Base-by-base conservation (phyloP, 2,113 vertebrate species). In the Aythya baeri region DNA sequence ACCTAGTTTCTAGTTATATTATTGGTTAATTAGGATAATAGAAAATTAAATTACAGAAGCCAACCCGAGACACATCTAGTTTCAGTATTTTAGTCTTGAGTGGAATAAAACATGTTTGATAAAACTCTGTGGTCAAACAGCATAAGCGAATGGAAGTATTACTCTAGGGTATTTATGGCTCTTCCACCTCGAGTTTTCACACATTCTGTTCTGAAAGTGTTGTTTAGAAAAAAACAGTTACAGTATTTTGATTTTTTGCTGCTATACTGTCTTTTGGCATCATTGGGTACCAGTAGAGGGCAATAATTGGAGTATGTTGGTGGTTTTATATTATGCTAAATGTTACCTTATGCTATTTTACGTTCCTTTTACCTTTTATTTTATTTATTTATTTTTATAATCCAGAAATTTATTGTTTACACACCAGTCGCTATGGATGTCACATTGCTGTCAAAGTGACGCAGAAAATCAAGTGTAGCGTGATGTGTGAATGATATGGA, bases 31-130 rank as follows among this genome's bases (percentile, higher is more conserved):
- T 72, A 92, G 17, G 21, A 46, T 16, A 89, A 57, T 23, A 73
- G 13, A 73, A 96, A 88, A 93, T 68, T 12, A 91, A 94, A 70
- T 82, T 83, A 57, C 73, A 57, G 54, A 79, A 96, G 31, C 34
- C 7, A 22, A 32, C 22, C 34, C 77, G 66, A 89, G 72, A 65
- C 11, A 65, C 26, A 27, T 31, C 20, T 75, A 38, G 4, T 36
- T 58, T 83, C 36, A 22, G 2, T 55, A 66, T 91, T 88, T 95
- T 91, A 65, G 38, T 91, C 44, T 38, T 76, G 22, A 59, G 79
- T 71, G 59, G 16, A 34, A 54, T 78, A n/a, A 46, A 80, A 0
- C n/a, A 57, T 44, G 6, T 66, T 75, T 79, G 26, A 75, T 71
- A 65, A 86, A 90, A 79, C 4, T 23, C 0, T 49, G 8, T 26